phyloP scores from a whole-genome alignment of 2,113 vertebrate species.

The Dromiciops gliroides region DNA sequence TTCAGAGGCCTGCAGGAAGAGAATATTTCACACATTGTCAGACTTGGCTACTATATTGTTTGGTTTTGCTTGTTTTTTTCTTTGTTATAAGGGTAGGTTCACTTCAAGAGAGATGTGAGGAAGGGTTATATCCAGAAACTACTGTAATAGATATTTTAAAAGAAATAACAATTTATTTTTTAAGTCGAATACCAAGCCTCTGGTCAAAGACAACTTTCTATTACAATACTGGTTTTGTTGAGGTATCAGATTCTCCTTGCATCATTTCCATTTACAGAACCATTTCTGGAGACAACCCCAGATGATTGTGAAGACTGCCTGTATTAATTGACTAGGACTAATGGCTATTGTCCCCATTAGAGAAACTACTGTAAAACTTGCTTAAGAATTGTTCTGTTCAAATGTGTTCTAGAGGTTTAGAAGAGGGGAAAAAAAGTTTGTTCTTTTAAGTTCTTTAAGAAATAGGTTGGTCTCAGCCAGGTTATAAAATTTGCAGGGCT shows the following conservation, averaged over 20 bases:
- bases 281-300: slow-evolving; percentile 44
- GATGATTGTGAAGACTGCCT: not conserved
- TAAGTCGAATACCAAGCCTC: not conserved
- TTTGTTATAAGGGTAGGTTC: not conserved
- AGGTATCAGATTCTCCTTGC: slow-evolving; percentile 34
- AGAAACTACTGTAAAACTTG: not conserved
- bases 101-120: not conserved
- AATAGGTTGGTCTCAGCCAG: slow-evolving; percentile 35
- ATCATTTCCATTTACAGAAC: slow-evolving; percentile 19
- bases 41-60: not conserved
- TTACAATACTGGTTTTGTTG: not conserved
- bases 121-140: not conserved
- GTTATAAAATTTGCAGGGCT: slow-evolving; percentile 45
- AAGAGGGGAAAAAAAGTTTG: not conserved
- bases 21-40: not conserved
- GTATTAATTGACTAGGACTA: not conserved
- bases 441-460: slow-evolving; percentile 35
- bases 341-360: not conserved
- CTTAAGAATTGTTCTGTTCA: slow-evolving; percentile 48
- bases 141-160: not conserved
- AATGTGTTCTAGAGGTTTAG: slow-evolving; percentile 40
- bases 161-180: no score
- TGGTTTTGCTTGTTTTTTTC: not conserved
- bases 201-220: slow-evolving; percentile 25
- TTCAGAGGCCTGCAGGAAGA: no score